Evolutionary conservation across 2,888 invertebrate species (phyloP).

Genomic region (Diplolepis rosae): DNA sequence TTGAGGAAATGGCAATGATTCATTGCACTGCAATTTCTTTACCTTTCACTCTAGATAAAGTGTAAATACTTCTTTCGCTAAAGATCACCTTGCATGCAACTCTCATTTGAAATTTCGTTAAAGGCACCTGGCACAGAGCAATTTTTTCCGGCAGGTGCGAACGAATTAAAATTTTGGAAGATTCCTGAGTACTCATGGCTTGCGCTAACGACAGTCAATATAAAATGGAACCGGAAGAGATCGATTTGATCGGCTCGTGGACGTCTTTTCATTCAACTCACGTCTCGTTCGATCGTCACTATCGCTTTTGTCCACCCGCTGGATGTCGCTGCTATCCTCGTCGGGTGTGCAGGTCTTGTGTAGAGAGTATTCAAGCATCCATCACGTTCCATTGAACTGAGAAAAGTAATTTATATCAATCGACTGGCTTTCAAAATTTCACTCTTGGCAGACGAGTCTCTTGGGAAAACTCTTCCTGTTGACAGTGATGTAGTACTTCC

Average conservation of each 20-base stretch:
- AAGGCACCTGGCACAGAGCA: constrained; percentile 2
- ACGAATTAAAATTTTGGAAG: constrained; percentile 32
- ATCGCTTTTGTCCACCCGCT: constrained; percentile 21
- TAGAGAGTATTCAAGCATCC: constrained; percentile 1
- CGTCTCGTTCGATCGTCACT: constrained; percentile 22
- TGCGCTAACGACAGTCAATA: constrained; percentile 11
- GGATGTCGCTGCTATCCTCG: not conserved
- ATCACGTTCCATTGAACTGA: constrained; percentile 5
- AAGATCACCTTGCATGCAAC: not conserved
- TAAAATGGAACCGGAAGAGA: constrained; percentile 20
- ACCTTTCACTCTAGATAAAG: not conserved
- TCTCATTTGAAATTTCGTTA: too few species aligned
- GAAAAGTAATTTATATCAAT: constrained; percentile 24
- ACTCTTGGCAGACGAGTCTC: not conserved
- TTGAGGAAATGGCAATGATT: too few species aligned
- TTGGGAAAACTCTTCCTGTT: not conserved
- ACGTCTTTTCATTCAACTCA: constrained; percentile 21
- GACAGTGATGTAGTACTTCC: constrained; percentile 8
- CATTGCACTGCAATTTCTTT: too few species aligned
- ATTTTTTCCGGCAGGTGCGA: constrained; percentile 37
- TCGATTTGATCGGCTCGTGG: constrained; percentile 20
- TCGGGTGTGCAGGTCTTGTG: constrained; percentile 13
- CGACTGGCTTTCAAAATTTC: constrained; percentile 18
- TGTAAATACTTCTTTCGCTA: not conserved
- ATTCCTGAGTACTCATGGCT: constrained; percentile 22